phyloP scores from a whole-genome alignment of 1,140 invertebrate genomes.

The Drosophila setifemur region DNA sequence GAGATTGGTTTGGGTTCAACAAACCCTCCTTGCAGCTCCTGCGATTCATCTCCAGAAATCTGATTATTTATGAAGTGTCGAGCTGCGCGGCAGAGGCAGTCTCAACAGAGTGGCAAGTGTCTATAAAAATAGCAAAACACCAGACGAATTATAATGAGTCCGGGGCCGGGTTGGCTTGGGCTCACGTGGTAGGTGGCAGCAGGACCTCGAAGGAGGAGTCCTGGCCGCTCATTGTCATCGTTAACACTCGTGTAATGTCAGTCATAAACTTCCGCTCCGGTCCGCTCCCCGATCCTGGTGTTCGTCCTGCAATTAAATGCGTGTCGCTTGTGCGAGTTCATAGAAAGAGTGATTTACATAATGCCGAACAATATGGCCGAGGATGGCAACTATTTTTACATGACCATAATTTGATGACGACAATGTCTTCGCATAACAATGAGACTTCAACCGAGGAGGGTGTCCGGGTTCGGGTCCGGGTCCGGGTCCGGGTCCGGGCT shows the following conservation, averaged over 20 bases:
- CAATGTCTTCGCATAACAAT: conserved; percentile 50
- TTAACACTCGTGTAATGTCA: conserved; percentile 48
- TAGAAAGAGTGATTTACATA: conserved; percentile 36
- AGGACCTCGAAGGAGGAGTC: conserved; percentile 34
- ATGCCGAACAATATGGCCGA: conserved; percentile 41
- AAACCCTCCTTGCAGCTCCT: conserved; percentile 8
- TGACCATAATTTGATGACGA: conserved; percentile 53
- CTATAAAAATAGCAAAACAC: conserved; percentile 58
- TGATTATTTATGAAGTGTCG: conserved; percentile 46
- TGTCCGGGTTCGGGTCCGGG: background rate
- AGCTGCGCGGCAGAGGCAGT: background rate
- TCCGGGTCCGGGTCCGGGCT: background rate
- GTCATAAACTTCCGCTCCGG: conserved; percentile 30
- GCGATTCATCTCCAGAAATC: conserved; percentile 34
- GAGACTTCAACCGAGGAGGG: conserved; percentile 1
- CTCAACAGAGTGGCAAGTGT: conserved; percentile 43
- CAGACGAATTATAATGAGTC: conserved; percentile 66
- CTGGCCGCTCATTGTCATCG: conserved; percentile 38
- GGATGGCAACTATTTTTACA: conserved; percentile 56
- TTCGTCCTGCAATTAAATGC: conserved; percentile 37
- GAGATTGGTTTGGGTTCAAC: conserved; percentile 32
- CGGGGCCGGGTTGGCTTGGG: background rate
- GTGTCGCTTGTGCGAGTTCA: conserved; percentile 15
- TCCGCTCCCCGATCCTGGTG: background rate
- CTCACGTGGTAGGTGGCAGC: conserved; percentile 23